Percentiles rank a stretch among this genome's conserved stretches.
Evolutionary conservation across 2,797 vertebrate genomes (phyloP).

Genomic region (Sebastes matsubarae): DNA sequence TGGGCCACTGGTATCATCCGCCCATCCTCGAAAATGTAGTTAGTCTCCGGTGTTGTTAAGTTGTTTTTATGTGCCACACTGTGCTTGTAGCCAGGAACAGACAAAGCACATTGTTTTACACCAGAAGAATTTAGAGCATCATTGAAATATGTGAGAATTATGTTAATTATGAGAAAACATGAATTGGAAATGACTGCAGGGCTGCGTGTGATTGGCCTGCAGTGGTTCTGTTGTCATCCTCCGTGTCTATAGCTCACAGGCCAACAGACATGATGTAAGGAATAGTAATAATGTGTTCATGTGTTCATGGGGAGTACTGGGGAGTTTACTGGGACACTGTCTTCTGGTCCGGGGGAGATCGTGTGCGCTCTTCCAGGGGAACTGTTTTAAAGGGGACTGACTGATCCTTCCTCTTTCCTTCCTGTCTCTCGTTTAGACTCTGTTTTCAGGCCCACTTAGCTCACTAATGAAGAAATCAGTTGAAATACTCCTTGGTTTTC

Average conservation of each 20-base stretch:
- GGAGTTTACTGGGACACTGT: conserved; percentile 70
- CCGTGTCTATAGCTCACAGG: conserved; percentile 75
- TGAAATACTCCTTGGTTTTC: conserved; percentile 41
- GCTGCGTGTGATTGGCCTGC: conserved; percentile 72
- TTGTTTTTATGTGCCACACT: conserved; percentile 70
- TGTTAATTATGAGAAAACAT: conserved; percentile 76
- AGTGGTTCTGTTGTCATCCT: conserved; percentile 75
- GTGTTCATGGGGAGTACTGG: conserved; percentile 54
- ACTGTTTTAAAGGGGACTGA: background rate
- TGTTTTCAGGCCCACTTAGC: conserved; percentile 9
- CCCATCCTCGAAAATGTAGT: conserved; percentile 60
- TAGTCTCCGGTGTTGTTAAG: conserved; percentile 64
- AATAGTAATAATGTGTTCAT: conserved; percentile 70
- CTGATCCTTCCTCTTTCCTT: conserved; percentile 34
- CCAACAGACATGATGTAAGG: conserved; percentile 82
- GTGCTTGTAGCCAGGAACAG: conserved; percentile 67
- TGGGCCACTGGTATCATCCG: conserved; percentile 67
- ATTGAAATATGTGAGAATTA: conserved; percentile 71
- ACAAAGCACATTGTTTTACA: conserved; percentile 75
- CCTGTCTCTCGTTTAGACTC: conserved; percentile 23
- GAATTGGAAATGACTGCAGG: conserved; percentile 66
- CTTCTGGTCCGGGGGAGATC: conserved; percentile 50
- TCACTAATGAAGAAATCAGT: conserved; percentile 62
- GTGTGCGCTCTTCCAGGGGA: conserved; percentile 46
- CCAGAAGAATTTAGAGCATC: conserved; percentile 66